These are phyloP conservation scores for Noctua pronuba DNA, from an alignment of 2,888 invertebrate genomes.

Conservation along the genomic window DNA sequence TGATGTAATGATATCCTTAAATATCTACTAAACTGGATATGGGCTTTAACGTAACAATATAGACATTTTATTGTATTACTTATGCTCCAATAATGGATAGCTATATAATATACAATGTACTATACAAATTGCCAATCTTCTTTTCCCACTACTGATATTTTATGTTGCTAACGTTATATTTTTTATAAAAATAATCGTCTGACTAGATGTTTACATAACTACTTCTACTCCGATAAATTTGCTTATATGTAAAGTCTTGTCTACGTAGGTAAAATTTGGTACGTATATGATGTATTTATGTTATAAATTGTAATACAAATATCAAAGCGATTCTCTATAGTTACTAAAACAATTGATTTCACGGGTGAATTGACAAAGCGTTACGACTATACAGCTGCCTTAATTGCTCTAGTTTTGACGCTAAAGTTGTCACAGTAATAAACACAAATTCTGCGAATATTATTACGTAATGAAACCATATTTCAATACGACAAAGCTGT, in stretches of 20 bases:
- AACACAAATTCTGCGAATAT: constrained; percentile 22
- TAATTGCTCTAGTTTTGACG: constrained; percentile 29
- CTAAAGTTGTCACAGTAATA: constrained; percentile 26
- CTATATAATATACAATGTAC: constrained; percentile 9
- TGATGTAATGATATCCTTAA: constrained; percentile 58
- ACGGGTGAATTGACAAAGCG: constrained; percentile 7
- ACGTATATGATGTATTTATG: neutral
- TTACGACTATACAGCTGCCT: constrained; percentile 10
- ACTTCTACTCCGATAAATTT: neutral
- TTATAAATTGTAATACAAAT: constrained; percentile 2
- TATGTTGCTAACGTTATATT: neutral
- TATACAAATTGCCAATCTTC: constrained; percentile 36
- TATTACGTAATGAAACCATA: constrained; percentile 5
- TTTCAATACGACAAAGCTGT: constrained; percentile 5
- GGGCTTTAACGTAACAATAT: constrained; percentile 24
- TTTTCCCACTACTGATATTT: constrained; percentile 11
- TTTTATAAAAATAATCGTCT: constrained; percentile 2
- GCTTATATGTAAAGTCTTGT: neutral
- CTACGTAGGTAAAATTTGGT: neutral
- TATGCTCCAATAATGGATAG: neutral
- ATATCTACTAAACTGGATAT: constrained; percentile 33
- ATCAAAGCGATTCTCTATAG: constrained; percentile 9
- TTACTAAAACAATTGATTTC: constrained; percentile 26
- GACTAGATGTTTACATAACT: neutral
- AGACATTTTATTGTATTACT: constrained; percentile 22